Evolutionary conservation across 2,113 vertebrate species (phyloP).

Genomic region (Oncorhynchus tshawytscha): DNA sequence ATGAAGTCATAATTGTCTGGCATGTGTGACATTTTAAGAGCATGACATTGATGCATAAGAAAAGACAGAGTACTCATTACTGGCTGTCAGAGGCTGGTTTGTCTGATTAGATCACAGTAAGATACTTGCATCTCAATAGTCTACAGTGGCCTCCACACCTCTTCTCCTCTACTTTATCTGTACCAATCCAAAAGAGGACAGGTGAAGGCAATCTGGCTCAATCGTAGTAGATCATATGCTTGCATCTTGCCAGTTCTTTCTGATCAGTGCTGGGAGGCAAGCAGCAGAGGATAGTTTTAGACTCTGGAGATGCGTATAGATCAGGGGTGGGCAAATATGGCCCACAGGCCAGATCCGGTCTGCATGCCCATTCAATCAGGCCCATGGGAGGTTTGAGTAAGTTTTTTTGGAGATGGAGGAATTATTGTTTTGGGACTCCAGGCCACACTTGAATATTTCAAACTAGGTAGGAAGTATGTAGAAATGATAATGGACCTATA

Average conservation of each 20-base stretch:
- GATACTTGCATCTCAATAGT: neutral
- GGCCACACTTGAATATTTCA: too few relatives aligned
- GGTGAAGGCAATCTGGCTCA: neutral
- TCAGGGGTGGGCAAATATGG: too few relatives aligned
- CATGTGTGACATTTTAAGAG: constrained; percentile 33
- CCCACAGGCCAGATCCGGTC: too few relatives aligned
- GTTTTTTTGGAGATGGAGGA: too few relatives aligned
- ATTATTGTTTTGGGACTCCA: too few relatives aligned
- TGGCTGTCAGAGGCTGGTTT: constrained; percentile 5
- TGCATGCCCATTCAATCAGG: too few relatives aligned
- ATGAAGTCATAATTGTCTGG: constrained; percentile 48
- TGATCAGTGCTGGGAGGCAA: neutral
- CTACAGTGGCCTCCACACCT: neutral
- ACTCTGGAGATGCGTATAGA: too few relatives aligned
- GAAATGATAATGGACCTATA: too few relatives aligned
- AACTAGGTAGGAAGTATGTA: too few relatives aligned
- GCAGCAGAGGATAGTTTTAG: too few relatives aligned
- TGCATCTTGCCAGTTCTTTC: neutral
- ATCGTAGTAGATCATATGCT: too few relatives aligned
- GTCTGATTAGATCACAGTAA: neutral
- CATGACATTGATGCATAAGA: constrained; percentile 23
- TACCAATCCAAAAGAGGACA: neutral
- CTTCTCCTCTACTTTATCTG: neutral
- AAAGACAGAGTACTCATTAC: constrained; percentile 16
- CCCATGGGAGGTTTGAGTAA: too few relatives aligned